phyloP scores from a whole-genome alignment of 2,113 vertebrate genomes.

The Telmatochromis brachygnathus region DNA sequence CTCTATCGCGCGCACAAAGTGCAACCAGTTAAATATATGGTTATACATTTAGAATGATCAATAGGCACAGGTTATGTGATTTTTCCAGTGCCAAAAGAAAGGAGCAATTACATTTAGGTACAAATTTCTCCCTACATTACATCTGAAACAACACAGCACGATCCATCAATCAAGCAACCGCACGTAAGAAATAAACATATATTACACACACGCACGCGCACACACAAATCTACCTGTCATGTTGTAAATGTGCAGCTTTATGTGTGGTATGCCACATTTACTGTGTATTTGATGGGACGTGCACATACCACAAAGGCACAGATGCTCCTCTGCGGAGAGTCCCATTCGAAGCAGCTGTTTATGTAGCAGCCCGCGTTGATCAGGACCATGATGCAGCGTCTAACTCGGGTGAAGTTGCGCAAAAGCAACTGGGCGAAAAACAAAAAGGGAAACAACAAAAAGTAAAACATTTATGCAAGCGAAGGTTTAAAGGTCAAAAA shows the following conservation, averaged over 20 bases:
- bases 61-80: background rate
- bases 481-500: background rate
- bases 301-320: slow-evolving; percentile 90
- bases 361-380: slow-evolving; percentile 87
- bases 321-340: slow-evolving; percentile 94
- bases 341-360: slow-evolving; percentile 98
- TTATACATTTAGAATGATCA: background rate
- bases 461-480: background rate
- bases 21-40: background rate
- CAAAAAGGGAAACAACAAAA: slow-evolving; percentile 10
- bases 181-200: background rate
- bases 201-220: background rate
- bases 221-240: background rate
- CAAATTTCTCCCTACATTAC: background rate
- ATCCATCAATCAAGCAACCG: background rate
- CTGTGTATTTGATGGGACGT: background rate
- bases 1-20: background rate
- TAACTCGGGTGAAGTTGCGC: slow-evolving; percentile 87
- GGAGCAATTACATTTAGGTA: background rate
- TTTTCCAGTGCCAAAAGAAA: background rate
- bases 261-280: background rate
- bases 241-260: background rate
- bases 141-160: background rate
- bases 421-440: slow-evolving; percentile 78
- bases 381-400: slow-evolving; percentile 87